Evolutionary conservation across 1,140 invertebrate genomes (phyloP), one percentile per base, ranked within the genome.

Genomic region (Macrosteles quadrilineatus): DNA sequence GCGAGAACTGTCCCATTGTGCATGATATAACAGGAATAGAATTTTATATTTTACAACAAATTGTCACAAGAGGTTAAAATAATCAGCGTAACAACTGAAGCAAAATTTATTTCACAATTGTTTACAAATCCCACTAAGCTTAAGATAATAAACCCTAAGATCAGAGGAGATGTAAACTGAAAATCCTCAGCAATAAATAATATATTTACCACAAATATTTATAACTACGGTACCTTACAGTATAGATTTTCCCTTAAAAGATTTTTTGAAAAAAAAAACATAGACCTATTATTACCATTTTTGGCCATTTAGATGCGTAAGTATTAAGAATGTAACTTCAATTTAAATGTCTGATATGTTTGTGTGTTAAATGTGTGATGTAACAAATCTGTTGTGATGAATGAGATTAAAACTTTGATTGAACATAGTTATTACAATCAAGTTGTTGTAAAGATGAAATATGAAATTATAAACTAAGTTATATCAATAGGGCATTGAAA

Each of bases 101-200:
- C 32, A 6, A 6, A 14, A 6, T 36, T 36, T 36, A 36, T 50
- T 50, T 9, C 47, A 12, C 45, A 67, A 47, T 50, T 30, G 63
- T 70, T 70, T 70, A 70, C 63, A 70, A 65, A 62, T 59, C 57
- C 68, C 57, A 55, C 55, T 57, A 27, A 70, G 70, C 67, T 63
- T 75, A 74, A 67, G 25, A n/a, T 27, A 59, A 59, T 67, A 31
- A 59, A 0, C 31, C 40, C 25, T 21, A 25, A 29, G 23, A 50
- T 36, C 67, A 50, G 30, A 30, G 67, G 50, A 69, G 30, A 29
- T 62, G 67, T 59, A 62, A 19, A 50, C 47, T 50, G 3, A 6
- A 19, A 50, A n/a, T 50, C 4, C 6, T 50, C 21, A 50, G 17
- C 17, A 32, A 14, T 63, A 23, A 21, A 47, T 25, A 21, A 36